These are phyloP conservation scores for Datnioides undecimradiatus DNA, from an alignment of 2,113 vertebrate species.

Conservation along the genomic window DNA sequence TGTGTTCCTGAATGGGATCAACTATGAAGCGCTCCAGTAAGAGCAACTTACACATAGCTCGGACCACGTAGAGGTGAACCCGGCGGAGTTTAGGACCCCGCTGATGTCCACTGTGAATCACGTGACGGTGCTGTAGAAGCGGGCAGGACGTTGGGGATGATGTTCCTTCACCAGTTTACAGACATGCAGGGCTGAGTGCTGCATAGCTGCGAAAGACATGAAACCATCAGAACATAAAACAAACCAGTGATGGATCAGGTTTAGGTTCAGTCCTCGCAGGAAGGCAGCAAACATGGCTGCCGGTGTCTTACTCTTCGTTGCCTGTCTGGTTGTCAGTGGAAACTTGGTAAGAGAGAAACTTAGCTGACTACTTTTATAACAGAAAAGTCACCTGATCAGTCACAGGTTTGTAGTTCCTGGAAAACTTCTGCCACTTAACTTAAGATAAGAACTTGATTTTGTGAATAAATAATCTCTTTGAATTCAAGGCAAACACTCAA, in stretches of 20 bases:
- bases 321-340: slow-evolving; percentile 52
- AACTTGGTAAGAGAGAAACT: slow-evolving; percentile 70
- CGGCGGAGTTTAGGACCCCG: slow-evolving; percentile 73
- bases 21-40: background rate
- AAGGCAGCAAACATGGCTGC: slow-evolving; percentile 66
- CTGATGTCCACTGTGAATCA: slow-evolving; percentile 45
- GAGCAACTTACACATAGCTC: background rate
- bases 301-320: slow-evolving; percentile 49
- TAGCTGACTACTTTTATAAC: background rate
- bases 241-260: slow-evolving; percentile 1
- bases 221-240: background rate
- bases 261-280: background rate
- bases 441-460: background rate
- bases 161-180: background rate
- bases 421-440: background rate
- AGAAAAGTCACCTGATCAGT: slow-evolving; percentile 29
- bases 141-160: background rate
- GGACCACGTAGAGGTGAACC: accelerated
- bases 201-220: background rate
- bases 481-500: background rate
- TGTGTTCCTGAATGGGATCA: background rate
- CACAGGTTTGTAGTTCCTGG: background rate
- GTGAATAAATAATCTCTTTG: too few species aligned
- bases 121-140: slow-evolving; percentile 58
- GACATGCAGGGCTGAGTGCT: background rate